Percentiles rank a stretch among this genome's conserved stretches.
Conservation (phyloP, 2,888 invertebrate genomes). For the Parnassius apollo region DNA sequence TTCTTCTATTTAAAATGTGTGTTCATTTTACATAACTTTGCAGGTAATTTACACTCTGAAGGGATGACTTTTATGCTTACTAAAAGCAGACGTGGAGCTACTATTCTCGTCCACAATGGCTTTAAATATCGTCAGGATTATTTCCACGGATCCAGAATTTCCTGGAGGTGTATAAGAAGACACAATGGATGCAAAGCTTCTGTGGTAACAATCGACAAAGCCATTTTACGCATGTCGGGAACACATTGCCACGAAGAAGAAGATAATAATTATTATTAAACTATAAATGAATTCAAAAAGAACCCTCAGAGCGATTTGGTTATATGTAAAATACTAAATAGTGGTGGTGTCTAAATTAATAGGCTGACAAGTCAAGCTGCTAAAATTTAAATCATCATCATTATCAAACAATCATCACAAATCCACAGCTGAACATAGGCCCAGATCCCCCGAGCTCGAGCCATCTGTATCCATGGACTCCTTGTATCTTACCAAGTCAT, state of each 20-base stretch:
- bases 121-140: conserved; percentile 37
- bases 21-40: conserved; percentile 1
- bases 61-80: conserved; percentile 33
- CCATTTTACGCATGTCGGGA: conserved; percentile 24
- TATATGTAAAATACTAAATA: too few relatives aligned
- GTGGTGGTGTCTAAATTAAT: too few relatives aligned
- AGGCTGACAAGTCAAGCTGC: too few relatives aligned
- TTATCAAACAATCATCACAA: too few relatives aligned
- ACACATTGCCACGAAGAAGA: conserved; percentile 29
- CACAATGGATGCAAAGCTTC: conserved; percentile 36
- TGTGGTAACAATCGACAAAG: conserved; percentile 29
- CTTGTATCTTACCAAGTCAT: too few relatives aligned
- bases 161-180: conserved; percentile 37
- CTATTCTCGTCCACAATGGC: conserved; percentile 29
- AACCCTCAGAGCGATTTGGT: too few relatives aligned
- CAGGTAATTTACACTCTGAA: conserved; percentile 3
- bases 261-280: neutral
- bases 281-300: too few relatives aligned
- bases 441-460: too few relatives aligned
- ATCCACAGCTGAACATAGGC: too few relatives aligned
- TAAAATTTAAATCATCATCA: too few relatives aligned
- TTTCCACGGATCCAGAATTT: conserved; percentile 31
- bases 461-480: too few relatives aligned
- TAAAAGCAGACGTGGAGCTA: conserved; percentile 35
- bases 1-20: too few relatives aligned